Conservation (phyloP, 1,140 invertebrate species). For the Sycophaga agraensis region DNA sequence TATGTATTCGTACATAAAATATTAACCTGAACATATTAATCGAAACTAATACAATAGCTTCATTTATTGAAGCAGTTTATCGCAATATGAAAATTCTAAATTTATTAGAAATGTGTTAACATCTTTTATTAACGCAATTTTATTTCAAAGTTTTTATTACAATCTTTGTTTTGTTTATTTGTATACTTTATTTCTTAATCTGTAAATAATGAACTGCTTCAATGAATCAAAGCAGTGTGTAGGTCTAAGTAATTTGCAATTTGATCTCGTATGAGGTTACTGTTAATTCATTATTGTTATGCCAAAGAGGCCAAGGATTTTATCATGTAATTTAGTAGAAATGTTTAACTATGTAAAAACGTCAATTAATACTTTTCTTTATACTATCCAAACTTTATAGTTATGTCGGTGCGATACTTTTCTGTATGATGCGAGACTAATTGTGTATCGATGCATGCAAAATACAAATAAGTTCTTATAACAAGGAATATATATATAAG, state of each 20-base stretch:
- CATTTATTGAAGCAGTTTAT: slow-evolving; percentile 22
- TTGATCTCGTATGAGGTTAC: slow-evolving; percentile 25
- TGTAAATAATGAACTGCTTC: slow-evolving; percentile 9
- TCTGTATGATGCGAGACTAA: slow-evolving; percentile 14
- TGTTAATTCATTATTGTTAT: slow-evolving; percentile 30
- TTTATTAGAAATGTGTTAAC: too few species aligned
- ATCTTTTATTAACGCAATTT: not conserved
- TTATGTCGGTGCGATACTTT: slow-evolving; percentile 12
- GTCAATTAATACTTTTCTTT: slow-evolving; percentile 27
- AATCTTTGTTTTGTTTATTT: slow-evolving; percentile 14
- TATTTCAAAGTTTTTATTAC: slow-evolving; percentile 4
- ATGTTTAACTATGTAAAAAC: slow-evolving; percentile 16
- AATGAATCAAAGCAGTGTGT: not conserved
- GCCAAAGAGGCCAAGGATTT: slow-evolving; percentile 18
- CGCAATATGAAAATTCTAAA: too few species aligned
- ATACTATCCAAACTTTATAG: not conserved
- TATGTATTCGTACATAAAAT: slow-evolving; percentile 27
- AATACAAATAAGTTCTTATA: not conserved
- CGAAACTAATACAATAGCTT: not conserved
- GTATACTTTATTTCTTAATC: not conserved
- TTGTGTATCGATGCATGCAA: not conserved
- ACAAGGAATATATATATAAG: not conserved
- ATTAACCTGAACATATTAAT: not conserved
- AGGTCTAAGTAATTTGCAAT: slow-evolving; percentile 22
- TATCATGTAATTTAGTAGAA: slow-evolving; percentile 16